A percentile compares a stretch with the other conserved stretches of the same genome.
Conservation (phyloP, 1,140 invertebrate genomes). For the Pectinophora gossypiella region DNA sequence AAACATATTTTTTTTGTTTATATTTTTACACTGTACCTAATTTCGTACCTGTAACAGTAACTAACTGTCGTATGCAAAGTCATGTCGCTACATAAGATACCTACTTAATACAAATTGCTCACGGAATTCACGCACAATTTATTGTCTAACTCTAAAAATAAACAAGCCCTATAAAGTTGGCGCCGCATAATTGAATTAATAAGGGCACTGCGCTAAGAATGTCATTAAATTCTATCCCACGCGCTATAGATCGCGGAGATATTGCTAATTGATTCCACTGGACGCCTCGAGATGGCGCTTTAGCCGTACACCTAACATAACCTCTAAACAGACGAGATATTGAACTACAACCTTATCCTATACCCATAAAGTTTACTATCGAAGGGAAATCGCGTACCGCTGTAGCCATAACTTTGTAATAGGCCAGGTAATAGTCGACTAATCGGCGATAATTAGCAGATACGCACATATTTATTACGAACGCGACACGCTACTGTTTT, state of each 20-base stretch:
- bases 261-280: constrained; percentile 33
- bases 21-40: too few relatives aligned
- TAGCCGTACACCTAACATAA: neutral
- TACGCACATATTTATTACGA: constrained; percentile 15
- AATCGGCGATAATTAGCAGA: constrained; percentile 26
- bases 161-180: too few relatives aligned
- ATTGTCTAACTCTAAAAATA: too few relatives aligned
- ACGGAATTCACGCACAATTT: too few relatives aligned
- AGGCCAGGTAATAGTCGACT: constrained; percentile 16
- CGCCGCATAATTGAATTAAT: constrained; percentile 11
- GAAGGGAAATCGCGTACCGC: neutral
- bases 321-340: neutral
- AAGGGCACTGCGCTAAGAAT: constrained; percentile 16
- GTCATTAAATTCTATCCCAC: constrained; percentile 25
- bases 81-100: too few relatives aligned
- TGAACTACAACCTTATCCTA: neutral
- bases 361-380: neutral
- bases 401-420: constrained; percentile 16
- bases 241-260: constrained; percentile 19
- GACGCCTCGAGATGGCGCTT: constrained; percentile 22
- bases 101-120: too few relatives aligned
- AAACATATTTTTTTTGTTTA: too few relatives aligned
- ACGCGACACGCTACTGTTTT: constrained; percentile 12
- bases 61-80: too few relatives aligned
- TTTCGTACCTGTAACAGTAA: too few relatives aligned